phyloP scores from a whole-genome alignment of 2,113 vertebrate species.

The Hippotragus niger region DNA sequence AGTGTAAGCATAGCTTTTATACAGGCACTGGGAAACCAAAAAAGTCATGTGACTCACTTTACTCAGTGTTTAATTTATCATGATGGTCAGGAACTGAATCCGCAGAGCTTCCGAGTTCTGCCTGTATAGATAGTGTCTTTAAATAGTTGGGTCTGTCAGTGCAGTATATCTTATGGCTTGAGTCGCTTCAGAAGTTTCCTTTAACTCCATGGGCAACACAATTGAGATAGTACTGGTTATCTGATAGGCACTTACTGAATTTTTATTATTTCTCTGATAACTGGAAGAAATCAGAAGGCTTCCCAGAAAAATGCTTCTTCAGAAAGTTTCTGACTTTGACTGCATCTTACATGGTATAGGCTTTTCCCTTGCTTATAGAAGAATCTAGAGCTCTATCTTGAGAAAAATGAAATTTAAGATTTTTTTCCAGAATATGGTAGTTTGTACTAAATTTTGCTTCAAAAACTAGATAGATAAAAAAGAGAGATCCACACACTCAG shows the following conservation, averaged over 20 bases:
- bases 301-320: not conserved
- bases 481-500: not conserved
- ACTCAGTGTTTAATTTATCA: not conserved
- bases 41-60: not conserved
- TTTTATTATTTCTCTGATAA: not conserved
- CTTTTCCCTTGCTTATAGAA: not conserved
- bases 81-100: not conserved
- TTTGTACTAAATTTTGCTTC: not conserved
- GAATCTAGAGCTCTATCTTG: not conserved
- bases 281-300: not conserved
- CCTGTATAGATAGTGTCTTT: not conserved
- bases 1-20: not conserved
- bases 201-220: not conserved
- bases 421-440: not conserved
- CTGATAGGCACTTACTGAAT: not conserved
- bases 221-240: not conserved
- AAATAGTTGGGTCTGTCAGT: not conserved
- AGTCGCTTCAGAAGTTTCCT: not conserved
- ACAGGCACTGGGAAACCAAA: not conserved
- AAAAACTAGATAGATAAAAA: not conserved
- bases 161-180: not conserved
- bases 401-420: not conserved
- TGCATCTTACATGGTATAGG: not conserved
- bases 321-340: not conserved
- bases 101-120: not conserved